These are phyloP conservation scores for Chrysolina americana DNA, from an alignment of 2,888 invertebrate genomes.

Conservation along the genomic window DNA sequence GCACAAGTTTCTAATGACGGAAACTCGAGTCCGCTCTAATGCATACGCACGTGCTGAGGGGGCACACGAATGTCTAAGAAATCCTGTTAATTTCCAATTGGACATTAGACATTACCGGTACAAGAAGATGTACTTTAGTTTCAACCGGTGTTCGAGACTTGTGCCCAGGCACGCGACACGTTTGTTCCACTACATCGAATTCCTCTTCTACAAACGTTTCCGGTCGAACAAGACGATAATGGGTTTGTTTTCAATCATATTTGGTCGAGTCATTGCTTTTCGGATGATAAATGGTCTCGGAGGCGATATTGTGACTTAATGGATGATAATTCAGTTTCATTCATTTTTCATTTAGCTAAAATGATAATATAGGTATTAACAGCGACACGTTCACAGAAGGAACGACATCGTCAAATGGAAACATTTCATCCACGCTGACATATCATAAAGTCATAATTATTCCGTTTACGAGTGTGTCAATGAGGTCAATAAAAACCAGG, in stretches of 20 bases:
- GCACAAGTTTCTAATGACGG: slow-evolving; percentile 18
- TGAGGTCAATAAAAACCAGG: too few species aligned
- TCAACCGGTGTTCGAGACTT: slow-evolving; percentile 48
- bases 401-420: too few species aligned
- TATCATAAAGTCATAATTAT: too few species aligned
- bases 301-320: neutral
- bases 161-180: slow-evolving; percentile 55
- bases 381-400: too few species aligned
- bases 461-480: too few species aligned
- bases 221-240: slow-evolving; percentile 42
- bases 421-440: too few species aligned
- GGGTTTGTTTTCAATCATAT: slow-evolving; percentile 21
- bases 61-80: slow-evolving; percentile 24
- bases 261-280: neutral
- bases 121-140: slow-evolving; percentile 56
- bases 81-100: slow-evolving; percentile 32
- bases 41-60: slow-evolving; percentile 24
- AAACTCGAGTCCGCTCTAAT: slow-evolving; percentile 29
- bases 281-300: neutral
- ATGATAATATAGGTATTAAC: too few species aligned
- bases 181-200: slow-evolving; percentile 50
- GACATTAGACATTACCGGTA: slow-evolving; percentile 52
- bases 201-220: slow-evolving; percentile 50
- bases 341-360: neutral
- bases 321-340: neutral